Evolutionary conservation across 2,113 vertebrate genomes (phyloP).

Genomic region (Oryzias melastigma): DNA sequence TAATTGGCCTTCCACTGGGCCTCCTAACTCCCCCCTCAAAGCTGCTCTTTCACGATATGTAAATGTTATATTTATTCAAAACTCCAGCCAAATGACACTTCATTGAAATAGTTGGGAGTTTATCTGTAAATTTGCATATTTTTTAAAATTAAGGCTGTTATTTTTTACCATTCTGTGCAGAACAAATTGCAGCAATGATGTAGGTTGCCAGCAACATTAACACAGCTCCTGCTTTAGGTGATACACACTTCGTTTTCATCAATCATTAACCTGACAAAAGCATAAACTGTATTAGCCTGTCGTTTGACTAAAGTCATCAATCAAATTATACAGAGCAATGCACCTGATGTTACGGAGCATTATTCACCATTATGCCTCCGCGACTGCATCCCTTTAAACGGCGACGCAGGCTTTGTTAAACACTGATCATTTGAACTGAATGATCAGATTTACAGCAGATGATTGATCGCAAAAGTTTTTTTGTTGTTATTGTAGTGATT

Average conservation of each 20-base stretch:
- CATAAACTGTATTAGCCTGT: slow-evolving; percentile 49
- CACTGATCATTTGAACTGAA: slow-evolving; percentile 50
- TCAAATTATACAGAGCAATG: slow-evolving; percentile 40
- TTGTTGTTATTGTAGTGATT: not conserved
- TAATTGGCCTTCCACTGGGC: slow-evolving; percentile 12
- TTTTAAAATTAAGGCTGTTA: not conserved
- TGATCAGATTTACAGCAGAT: slow-evolving; percentile 41
- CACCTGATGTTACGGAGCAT: slow-evolving; percentile 47
- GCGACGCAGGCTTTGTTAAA: slow-evolving; percentile 50
- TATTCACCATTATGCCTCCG: slow-evolving; percentile 58
- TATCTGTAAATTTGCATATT: slow-evolving; percentile 12
- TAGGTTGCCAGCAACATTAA: slow-evolving; percentile 25
- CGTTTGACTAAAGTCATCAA: slow-evolving; percentile 54
- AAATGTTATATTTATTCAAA: slow-evolving; percentile 33
- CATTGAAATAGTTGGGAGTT: slow-evolving; percentile 23
- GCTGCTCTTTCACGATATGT: slow-evolving; percentile 50
- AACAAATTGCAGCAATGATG: slow-evolving; percentile 10
- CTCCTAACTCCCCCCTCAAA: slow-evolving; percentile 31
- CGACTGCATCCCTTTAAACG: slow-evolving; percentile 31
- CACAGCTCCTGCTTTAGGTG: slow-evolving; percentile 24
- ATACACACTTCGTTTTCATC: slow-evolving; percentile 53
- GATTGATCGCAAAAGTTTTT: slow-evolving; percentile 41
- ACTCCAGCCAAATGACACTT: slow-evolving; percentile 14
- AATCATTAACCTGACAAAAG: slow-evolving; percentile 51
- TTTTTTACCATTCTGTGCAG: slow-evolving; percentile 17